Conservation (phyloP, 1,140 invertebrate species). For the Drosophila nigrodunni region DNA sequence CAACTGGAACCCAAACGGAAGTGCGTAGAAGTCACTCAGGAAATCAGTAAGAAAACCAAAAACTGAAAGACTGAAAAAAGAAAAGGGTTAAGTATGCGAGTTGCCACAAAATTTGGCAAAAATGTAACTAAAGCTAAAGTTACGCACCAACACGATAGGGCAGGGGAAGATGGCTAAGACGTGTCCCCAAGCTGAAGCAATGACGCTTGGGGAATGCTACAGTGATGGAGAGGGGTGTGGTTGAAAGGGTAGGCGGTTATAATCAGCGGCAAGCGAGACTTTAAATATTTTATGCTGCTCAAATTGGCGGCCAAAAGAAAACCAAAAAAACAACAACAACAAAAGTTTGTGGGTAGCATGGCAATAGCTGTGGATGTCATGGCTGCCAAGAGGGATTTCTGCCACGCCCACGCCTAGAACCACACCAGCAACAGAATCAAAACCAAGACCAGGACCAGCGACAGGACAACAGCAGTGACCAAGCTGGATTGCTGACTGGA, state of each 20-base stretch:
- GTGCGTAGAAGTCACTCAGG: constrained; percentile 64
- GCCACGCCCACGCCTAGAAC: not conserved
- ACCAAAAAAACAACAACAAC: constrained; percentile 25
- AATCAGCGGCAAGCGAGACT: constrained; percentile 78
- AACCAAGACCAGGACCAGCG: not conserved
- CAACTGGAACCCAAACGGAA: constrained; percentile 45
- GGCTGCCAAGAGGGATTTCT: constrained; percentile 26
- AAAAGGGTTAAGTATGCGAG: constrained; percentile 54
- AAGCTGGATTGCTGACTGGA: constrained; percentile 25
- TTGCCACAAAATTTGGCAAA: constrained; percentile 57
- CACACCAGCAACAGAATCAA: not conserved
- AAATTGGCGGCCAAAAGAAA: constrained; percentile 73
- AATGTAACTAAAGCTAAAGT: constrained; percentile 60
- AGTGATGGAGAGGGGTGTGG: not conserved
- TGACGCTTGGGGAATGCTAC: constrained; percentile 44
- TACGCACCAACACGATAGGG: constrained; percentile 5
- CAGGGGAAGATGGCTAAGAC: constrained; percentile 1
- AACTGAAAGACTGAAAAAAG: not conserved
- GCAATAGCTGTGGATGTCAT: constrained; percentile 42
- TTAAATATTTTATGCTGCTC: constrained; percentile 79
- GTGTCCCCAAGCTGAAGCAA: constrained; percentile 49
- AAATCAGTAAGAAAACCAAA: constrained; percentile 59
- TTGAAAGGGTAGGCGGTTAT: constrained; percentile 50
- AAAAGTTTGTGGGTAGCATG: not conserved
- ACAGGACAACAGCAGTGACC: constrained; percentile 31